Base-by-base conservation (phyloP, 2,888 invertebrate species). In the Trichogramma dendrolimi region DNA sequence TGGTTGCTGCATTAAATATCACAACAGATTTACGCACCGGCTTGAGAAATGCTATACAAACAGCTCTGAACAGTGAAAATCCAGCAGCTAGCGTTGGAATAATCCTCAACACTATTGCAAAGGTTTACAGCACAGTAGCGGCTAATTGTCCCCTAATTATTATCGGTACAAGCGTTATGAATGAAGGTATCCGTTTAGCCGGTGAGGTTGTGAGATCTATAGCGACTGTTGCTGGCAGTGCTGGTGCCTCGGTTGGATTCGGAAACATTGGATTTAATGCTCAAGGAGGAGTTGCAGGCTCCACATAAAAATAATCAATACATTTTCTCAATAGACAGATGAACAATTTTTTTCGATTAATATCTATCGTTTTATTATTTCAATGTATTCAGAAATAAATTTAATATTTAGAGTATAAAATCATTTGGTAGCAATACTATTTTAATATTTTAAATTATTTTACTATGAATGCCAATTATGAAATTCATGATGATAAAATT, bases 181-280 rank as follows among this genome's bases (percentile, higher is more conserved):
- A 61, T 42, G 70, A 71, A 55, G 71, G 70, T 7, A 51, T 70
- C 8, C 62, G 69, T 11, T 61, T 71, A 4, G 62, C 65, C 7
- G 38, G 43, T 3, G 70, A 71, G 52, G 66, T 70, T 6, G 62
- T 61, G 6, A 64, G 39, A 49, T 65, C 71, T 0, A 58, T 67
- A 1, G 49, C 39, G 5, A 69, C 69, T 55, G 55, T 71, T 10
- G 55, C 67, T 48, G 49, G 27, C 2, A 27, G 27, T 27, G 27
- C 27, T 27, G 27, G 27, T 27, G 27, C 27, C 2, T 27, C 27
- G 27, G 27, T 27, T 27, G 27, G 27, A 27, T 27, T 27, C 27
- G 27, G 27, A 27, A 27, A 27, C 27, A 27, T 27, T 27, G 27
- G 27, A 27, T 27, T 27, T 27, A 27, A 27, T 27, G 27, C 27